Evolutionary conservation across 2,113 vertebrate genomes (phyloP), one percentile per base, ranked within the genome.

Genomic region (Silurus glanis): DNA sequence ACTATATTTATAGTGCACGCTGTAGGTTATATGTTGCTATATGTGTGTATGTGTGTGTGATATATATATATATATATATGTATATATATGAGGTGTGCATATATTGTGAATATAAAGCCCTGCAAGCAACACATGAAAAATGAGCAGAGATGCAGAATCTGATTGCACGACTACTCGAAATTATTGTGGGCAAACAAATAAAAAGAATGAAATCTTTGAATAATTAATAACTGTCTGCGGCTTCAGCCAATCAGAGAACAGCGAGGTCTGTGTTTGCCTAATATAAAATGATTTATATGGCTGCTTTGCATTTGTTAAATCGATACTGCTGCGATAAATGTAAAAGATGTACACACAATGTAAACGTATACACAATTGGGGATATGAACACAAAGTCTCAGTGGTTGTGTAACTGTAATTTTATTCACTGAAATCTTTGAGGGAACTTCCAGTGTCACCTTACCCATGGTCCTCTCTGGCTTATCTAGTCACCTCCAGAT

Each of bases 391-490:
- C 23, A 21, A 80, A 80, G 80, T 49, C 56, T 5, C 71, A 17
- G 61, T 37, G 69, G 59, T 53, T 86, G 49, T 84, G 59, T 45
- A 75, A 53, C n/a, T n/a, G 74, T 61, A 16, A 75, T 53, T 67
- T 80, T 85, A 88, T 55, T 89, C 14, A 85, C 23, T 59, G 56
- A 80, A 61, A 61, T 61, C 56, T 21, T 37, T 61, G 66, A 37
- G 78, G 64, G 69, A 61, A 76, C 83, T 55, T 6, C 75, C 56
- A 85, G 14, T 82, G 84, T 87, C 85, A 71, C 76, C n/a, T 86
- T 88, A 83, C 86, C 85, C 88, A 88, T 23, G 69, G 2, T 88
- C 6, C 86, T 78, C 13, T 82, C 74, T 89, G 87, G 53, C 21
- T 47, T 75, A 45, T 76, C 58, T 37, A 47, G 58, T 75, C 25